Conservation (phyloP, 1,140 invertebrate species). For the Drosophila prosaltans region DNA sequence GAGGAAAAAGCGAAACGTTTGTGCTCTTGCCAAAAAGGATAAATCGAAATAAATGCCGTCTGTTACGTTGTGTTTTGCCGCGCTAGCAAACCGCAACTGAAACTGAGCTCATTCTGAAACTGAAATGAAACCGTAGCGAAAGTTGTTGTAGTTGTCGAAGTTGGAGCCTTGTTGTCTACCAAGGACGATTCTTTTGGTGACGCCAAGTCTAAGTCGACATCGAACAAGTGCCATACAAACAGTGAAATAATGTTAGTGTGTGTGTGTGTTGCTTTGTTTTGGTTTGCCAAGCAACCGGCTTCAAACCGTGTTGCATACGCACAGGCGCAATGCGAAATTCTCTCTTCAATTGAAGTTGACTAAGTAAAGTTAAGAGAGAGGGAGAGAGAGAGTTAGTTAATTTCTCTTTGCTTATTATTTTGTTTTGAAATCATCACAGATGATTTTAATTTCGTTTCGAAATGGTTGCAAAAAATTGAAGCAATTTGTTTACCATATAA, state of each 20-base stretch:
- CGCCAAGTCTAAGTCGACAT: constrained; percentile 52
- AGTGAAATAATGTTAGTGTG: not conserved
- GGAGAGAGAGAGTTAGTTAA: not conserved
- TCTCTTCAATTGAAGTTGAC: constrained; percentile 46
- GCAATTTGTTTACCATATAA: not conserved
- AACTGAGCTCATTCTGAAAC: constrained; percentile 49
- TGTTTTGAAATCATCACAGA: constrained; percentile 20
- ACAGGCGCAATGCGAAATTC: constrained; percentile 61
- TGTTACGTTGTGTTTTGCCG: constrained; percentile 66
- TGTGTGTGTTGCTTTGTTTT: constrained; percentile 62
- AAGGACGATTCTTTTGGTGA: constrained; percentile 57
- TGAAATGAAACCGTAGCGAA: constrained; percentile 12
- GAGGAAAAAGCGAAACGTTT: constrained; percentile 15
- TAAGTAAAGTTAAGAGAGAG: constrained; percentile 44
- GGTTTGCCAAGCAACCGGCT: constrained; percentile 61
- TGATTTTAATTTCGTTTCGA: constrained; percentile 12
- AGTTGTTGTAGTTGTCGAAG: not conserved
- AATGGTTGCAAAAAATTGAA: not conserved
- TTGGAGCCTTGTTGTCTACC: constrained; percentile 35
- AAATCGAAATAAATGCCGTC: constrained; percentile 28
- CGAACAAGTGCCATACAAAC: constrained; percentile 39
- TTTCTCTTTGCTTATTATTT: constrained; percentile 52
- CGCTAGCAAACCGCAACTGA: constrained; percentile 79
- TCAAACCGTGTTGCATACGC: constrained; percentile 77
- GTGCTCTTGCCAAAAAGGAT: constrained; percentile 1